Evolutionary conservation across 2,113 vertebrate genomes (phyloP).

Genomic region (Cyprinus carpio): DNA sequence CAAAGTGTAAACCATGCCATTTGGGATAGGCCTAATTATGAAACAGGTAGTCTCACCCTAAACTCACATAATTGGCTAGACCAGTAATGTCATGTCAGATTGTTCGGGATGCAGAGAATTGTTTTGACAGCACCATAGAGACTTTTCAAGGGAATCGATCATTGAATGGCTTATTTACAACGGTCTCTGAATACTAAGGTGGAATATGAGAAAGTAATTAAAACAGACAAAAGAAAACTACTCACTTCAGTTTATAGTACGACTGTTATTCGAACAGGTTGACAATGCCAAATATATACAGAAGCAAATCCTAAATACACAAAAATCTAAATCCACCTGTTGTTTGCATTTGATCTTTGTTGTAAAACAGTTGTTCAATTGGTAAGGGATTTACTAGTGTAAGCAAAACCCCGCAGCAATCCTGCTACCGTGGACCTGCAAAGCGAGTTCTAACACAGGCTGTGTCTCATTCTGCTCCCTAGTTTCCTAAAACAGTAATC

Average conservation of each 20-base stretch:
- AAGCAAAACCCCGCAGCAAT: conserved; percentile 51
- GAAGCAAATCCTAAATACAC: background rate
- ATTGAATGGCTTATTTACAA: background rate
- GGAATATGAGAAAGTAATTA: background rate
- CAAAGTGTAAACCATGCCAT: background rate
- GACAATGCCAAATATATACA: background rate
- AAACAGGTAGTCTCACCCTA: background rate
- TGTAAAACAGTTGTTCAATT: background rate
- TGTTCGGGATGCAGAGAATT: no score
- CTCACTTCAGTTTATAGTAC: background rate
- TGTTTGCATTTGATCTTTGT: background rate
- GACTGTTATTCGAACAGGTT: no score
- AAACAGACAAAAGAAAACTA: background rate
- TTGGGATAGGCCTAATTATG: background rate
- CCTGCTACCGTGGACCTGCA: conserved; percentile 41
- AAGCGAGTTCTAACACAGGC: background rate
- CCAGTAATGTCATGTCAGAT: no score
- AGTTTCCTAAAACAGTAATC: background rate
- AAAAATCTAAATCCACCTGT: background rate
- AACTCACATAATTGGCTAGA: background rate
- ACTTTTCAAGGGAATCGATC: background rate
- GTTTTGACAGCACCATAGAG: no score
- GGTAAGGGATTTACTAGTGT: background rate
- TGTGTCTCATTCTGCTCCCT: background rate
- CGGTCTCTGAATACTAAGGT: background rate